Evolutionary conservation across 2,797 vertebrate genomes (phyloP), one percentile per base, ranked within the genome.

Genomic region (Urocyon cinereoargenteus): DNA sequence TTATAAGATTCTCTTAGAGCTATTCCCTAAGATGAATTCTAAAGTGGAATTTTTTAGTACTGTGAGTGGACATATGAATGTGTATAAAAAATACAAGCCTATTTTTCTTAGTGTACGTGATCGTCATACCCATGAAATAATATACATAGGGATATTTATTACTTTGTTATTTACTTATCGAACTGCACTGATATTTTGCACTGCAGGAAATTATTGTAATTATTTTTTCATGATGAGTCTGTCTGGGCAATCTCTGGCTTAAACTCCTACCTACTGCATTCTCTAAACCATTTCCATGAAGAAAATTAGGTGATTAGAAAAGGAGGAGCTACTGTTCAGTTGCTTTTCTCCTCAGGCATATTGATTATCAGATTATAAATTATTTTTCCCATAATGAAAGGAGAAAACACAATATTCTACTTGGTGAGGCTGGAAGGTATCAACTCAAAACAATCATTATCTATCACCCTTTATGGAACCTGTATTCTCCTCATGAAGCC

Each of bases 161-260:
- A 18, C 31, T 59, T 5, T 14, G 31, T 62, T 83, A 36, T 78
- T 93, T 90, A 45, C 36, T 92, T 34, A 62, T 45, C 85, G 2
- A 79, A 68, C 79, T 88, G 86, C 28, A 90, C 36, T 57, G 22
- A 31, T 79, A 86, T 64, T 75, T 93, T 64, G 6, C 11, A 51
- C 49, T 93, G 3, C 8, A 77, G 81, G 1, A n/a, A 94, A 55
- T 51, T 77, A 86, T 53, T 87, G 22, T 64, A 53, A 84, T 84
- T 53, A 66, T 59, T 86, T 77, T 75, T 86, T 95, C 34, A 93
- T 86, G 86, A 95, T 40, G 2, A 86, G 10, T 70, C 57, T 96
- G 19, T 68, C 40, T 55, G 53, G 31, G 40, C 26, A 24, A 77
- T 53, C 14, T 66, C n/a, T 84, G 36, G 26, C n/a, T 88, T 86